Evolutionary conservation across 1,140 invertebrate genomes (phyloP), one percentile per base, ranked within the genome.

Genomic region (Pseudomyrmex pallidus): DNA sequence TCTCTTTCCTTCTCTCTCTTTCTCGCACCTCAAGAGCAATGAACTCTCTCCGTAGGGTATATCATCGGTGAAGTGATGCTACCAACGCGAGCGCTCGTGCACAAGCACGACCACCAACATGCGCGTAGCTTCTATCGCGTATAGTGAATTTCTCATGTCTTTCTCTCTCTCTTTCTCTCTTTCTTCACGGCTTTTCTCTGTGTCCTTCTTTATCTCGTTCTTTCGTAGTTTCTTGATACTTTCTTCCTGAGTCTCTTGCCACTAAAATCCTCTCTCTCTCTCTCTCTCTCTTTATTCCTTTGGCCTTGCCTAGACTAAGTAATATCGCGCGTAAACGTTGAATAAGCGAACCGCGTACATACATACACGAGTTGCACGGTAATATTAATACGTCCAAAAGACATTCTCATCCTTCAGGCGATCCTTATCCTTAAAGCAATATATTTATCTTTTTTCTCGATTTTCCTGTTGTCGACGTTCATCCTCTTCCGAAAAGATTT

Each of bases 41-140:
- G 93, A 94, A 94, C 93, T 94, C 85, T 89, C 84, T 89, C 84
- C 77, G 89, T 85, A 91, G 88, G 92, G 90, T 93, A 91, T 92
- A 94, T 93, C 91, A 93, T 93, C 92, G 87, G 90, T 85, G 85
- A 92, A 92, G 89, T 90, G 92, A 92, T 93, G 92, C 92, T 93
- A 93, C 93, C 90, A 93, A 67, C 52, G 66, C 82, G 84, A 82
- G 84, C 80, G 82, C 57, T 77, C 61, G 68, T 50, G 56, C 82
- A 77, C 70, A 64, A 82, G 68, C 59, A 56, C 22, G 52, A 82
- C 12, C 46, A 70, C 59, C 70, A 82, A 67, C 77, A 73, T 67
- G 66, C 76, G 35, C 44, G 48, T 67, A 62, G 15, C 70, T 85
- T 82, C 57, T 48, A 76, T 77, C 76, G 66, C 76, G 35, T 35